phyloP scores from a whole-genome alignment of 2,113 vertebrate species.

The Shinisaurus crocodilurus region DNA sequence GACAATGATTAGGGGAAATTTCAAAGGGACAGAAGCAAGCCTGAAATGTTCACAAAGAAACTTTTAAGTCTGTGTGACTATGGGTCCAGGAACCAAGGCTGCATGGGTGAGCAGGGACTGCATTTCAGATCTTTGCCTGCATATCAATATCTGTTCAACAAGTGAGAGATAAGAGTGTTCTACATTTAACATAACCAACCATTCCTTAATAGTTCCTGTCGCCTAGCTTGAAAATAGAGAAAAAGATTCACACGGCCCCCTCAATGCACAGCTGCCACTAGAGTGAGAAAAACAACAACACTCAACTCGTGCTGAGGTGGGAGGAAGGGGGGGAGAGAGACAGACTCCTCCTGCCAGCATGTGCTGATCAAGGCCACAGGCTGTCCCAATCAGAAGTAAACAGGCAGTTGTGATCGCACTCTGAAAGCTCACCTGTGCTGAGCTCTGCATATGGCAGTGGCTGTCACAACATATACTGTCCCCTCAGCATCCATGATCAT shows the following conservation, averaged over 20 bases:
- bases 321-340: not conserved
- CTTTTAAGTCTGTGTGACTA: not conserved
- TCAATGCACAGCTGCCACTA: not conserved
- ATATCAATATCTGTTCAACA: not conserved
- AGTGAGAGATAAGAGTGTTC: not conserved
- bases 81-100: not conserved
- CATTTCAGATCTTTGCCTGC: not conserved
- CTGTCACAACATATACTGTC: not conserved
- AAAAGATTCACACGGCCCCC: too few relatives aligned
- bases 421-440: not conserved
- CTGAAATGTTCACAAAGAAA: not conserved
- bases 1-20: too few relatives aligned
- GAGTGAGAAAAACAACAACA: not conserved
- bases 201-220: not conserved
- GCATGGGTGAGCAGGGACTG: not conserved
- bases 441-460: not conserved
- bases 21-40: not conserved
- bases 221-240: not conserved
- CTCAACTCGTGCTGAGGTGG: not conserved
- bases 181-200: not conserved
- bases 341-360: not conserved
- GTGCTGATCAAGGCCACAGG: not conserved
- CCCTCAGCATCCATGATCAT: not conserved
- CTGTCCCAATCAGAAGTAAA: not conserved
- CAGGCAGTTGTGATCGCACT: not conserved